phyloP scores from a whole-genome alignment of 1,140 invertebrate genomes.

The Meloidogyne floridensis region DNA sequence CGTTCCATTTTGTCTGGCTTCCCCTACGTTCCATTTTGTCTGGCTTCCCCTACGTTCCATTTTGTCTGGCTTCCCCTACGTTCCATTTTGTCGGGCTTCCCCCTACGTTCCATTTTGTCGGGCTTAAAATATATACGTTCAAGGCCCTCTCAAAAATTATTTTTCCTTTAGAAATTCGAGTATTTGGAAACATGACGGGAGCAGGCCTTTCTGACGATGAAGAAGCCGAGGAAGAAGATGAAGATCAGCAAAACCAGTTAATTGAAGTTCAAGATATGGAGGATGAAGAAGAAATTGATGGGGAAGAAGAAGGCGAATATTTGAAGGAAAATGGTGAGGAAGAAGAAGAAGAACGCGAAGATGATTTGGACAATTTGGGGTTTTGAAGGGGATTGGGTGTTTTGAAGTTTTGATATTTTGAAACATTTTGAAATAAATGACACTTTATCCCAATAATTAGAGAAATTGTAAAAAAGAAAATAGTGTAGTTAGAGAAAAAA shows the following conservation, averaged over 20 bases:
- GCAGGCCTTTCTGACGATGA: constrained; percentile 52
- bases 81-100: no score
- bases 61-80: no score
- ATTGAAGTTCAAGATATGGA: constrained; percentile 26
- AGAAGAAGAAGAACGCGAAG: constrained; percentile 36
- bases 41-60: no score
- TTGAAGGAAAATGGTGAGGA: constrained; percentile 34
- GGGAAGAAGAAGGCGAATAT: constrained; percentile 32
- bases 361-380: constrained; percentile 24
- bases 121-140: no score
- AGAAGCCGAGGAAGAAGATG: constrained; percentile 45
- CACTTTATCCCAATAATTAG: no score
- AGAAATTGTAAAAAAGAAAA: no score
- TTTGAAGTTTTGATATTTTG: background rate
- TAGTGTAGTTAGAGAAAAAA: no score
- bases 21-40: no score
- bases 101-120: no score
- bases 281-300: constrained; percentile 29
- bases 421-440: no score
- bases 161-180: constrained; percentile 34
- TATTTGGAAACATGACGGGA: constrained; percentile 54
- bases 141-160: no score
- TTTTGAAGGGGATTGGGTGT: constrained; percentile 20
- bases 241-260: constrained; percentile 14
- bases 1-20: no score